A percentile compares a stretch with the other conserved stretches of the same genome.
phyloP scores from a whole-genome alignment of 2,113 vertebrate species.

The Pangasianodon gigas region DNA sequence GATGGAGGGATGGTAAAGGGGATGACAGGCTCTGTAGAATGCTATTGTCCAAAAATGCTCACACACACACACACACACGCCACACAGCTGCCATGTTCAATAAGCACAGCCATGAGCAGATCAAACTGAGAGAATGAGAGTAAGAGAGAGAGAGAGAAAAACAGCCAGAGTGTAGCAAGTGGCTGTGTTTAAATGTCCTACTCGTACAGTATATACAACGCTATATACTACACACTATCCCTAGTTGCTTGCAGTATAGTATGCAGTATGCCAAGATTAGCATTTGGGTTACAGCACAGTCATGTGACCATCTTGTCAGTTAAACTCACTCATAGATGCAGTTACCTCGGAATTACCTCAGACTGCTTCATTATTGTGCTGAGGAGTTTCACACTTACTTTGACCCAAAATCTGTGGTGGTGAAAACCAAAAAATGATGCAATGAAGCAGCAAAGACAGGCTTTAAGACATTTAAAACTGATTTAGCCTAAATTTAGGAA shows the following conservation, averaged over 20 bases:
- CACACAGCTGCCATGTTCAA: slow-evolving; percentile 36
- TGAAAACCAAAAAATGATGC: slow-evolving; percentile 10
- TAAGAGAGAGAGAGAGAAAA: neutral
- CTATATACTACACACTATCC: neutral
- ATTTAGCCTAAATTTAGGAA: neutral
- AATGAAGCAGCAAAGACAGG: slow-evolving; percentile 11
- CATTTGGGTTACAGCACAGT: neutral
- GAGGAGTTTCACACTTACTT: slow-evolving; percentile 5
- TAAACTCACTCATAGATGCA: neutral
- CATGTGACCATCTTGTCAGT: neutral
- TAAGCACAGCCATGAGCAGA: slow-evolving; percentile 29
- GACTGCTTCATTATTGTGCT: slow-evolving; percentile 1
- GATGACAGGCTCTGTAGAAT: slow-evolving; percentile 11
- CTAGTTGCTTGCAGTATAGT: neutral
- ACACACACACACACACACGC: neutral
- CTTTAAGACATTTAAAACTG: neutral
- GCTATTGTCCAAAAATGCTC: slow-evolving; percentile 30
- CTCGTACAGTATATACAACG: neutral
- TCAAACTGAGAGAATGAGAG: slow-evolving; percentile 29
- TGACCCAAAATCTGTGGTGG: slow-evolving; percentile 9
- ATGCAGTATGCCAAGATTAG: neutral
- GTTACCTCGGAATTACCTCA: slow-evolving; percentile 15
- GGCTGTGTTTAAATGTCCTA: neutral
- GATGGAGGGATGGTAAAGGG: neutral
- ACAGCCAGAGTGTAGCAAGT: neutral